Percentiles rank a stretch among this genome's conserved stretches.
Conservation (phyloP, 2,888 invertebrate genomes). For the Drosophila meridionalis region DNA sequence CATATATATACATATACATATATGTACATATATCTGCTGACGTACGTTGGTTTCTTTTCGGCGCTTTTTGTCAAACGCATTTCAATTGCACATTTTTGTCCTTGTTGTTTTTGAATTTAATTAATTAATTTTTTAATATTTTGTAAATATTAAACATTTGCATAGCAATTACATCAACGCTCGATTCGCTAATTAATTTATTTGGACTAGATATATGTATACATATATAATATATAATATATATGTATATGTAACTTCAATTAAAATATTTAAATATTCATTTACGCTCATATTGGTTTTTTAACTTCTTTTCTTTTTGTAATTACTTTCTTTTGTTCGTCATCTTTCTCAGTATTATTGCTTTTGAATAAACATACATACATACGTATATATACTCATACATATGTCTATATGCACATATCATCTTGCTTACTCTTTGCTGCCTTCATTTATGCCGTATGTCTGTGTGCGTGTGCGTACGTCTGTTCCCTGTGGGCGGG, state of each 20-base stretch:
- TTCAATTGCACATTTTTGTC: slow-evolving; percentile 83
- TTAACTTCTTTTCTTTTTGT: slow-evolving; percentile 20
- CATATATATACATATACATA: slow-evolving; percentile 16
- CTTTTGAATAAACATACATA: slow-evolving; percentile 81
- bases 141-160: slow-evolving; percentile 75
- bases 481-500: slow-evolving; percentile 30
- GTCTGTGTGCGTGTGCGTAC: slow-evolving; percentile 19
- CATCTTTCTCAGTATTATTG: slow-evolving; percentile 76
- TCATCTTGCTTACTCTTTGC: not conserved
- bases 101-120: slow-evolving; percentile 10
- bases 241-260: slow-evolving; percentile 70
- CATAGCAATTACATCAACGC: slow-evolving; percentile 40
- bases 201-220: slow-evolving; percentile 70
- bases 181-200: slow-evolving; percentile 62
- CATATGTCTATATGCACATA: not conserved
- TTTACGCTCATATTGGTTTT: slow-evolving; percentile 61
- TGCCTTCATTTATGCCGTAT: slow-evolving; percentile 26
- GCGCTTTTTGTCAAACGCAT: slow-evolving; percentile 58
- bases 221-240: slow-evolving; percentile 46
- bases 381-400: slow-evolving; percentile 1
- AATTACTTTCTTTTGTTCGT: slow-evolving; percentile 61
- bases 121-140: slow-evolving; percentile 78
- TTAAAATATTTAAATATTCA: slow-evolving; percentile 76
- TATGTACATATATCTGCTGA: slow-evolving; percentile 39
- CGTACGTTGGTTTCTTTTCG: slow-evolving; percentile 17